Evolutionary conservation across 2,888 invertebrate species (phyloP).

Genomic region (Theodoxus fluviatilis): DNA sequence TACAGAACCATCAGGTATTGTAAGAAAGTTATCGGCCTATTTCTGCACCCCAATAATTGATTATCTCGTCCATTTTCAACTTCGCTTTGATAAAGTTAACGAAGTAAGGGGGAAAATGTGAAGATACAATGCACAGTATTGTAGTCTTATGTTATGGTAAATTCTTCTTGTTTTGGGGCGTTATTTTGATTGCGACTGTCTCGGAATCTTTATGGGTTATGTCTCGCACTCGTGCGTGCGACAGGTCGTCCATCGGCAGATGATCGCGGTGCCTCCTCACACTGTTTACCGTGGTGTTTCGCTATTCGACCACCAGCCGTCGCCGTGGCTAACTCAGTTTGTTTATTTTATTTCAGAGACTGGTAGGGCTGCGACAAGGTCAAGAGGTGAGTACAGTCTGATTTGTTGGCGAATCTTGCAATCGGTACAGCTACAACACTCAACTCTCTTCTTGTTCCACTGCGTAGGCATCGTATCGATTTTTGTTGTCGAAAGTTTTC

Average conservation of each 20-base stretch:
- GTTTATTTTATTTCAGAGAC: conserved; percentile 48
- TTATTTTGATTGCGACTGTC: too few species aligned
- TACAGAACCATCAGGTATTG: conserved; percentile 62
- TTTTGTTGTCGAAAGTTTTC: conserved; percentile 52
- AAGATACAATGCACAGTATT: too few species aligned
- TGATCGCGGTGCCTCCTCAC: neutral
- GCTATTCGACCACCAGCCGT: too few species aligned
- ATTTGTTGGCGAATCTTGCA: conserved; percentile 10
- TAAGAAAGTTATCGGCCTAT: conserved; percentile 29
- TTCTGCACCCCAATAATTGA: conserved; percentile 25
- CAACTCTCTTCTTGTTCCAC: conserved; percentile 14
- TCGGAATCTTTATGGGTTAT: too few species aligned
- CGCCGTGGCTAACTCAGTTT: too few species aligned
- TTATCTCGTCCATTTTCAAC: conserved; percentile 29
- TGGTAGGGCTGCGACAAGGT: conserved; percentile 56
- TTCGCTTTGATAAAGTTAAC: conserved; percentile 27
- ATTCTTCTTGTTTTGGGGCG: too few species aligned
- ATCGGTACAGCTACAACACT: conserved; percentile 27
- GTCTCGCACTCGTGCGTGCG: too few species aligned
- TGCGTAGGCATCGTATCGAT: conserved; percentile 44
- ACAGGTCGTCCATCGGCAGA: conserved; percentile 21
- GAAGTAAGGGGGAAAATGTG: too few species aligned
- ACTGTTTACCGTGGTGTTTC: too few species aligned
- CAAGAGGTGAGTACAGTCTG: conserved; percentile 48
- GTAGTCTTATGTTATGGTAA: too few species aligned